Conservation (phyloP, 2,113 vertebrate genomes). For the Zonotrichia leucophrys region DNA sequence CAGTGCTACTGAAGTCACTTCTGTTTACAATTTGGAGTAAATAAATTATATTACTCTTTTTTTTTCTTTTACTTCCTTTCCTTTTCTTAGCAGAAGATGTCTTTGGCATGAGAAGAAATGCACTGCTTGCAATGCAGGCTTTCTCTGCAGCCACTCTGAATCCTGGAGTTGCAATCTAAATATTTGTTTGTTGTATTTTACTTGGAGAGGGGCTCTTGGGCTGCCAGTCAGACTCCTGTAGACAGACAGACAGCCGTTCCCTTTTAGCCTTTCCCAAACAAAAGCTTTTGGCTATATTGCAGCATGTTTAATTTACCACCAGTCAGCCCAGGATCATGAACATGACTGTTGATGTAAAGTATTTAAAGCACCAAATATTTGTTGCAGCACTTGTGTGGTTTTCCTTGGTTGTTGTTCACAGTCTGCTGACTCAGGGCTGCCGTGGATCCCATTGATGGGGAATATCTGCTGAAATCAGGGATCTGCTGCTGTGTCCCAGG, state of each 20-base stretch:
- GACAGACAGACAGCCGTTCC: background rate
- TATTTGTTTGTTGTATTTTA: conserved; percentile 40
- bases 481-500: background rate
- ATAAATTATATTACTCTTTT: background rate
- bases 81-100: background rate
- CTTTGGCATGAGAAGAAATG: background rate
- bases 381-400: background rate
- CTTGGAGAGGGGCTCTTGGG: background rate
- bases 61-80: background rate
- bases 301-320: background rate
- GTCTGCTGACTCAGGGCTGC: background rate
- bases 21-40: background rate
- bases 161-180: background rate
- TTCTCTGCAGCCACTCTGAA: conserved; percentile 26
- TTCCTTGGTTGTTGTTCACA: background rate
- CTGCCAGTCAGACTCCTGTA: conserved; percentile 20
- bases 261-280: conserved; percentile 32
- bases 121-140: background rate
- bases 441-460: background rate
- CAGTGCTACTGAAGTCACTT: conserved; percentile 3
- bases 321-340: background rate
- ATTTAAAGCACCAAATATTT: conserved; percentile 10
- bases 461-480: background rate
- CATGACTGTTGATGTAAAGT: background rate
- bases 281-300: background rate